Conservation (phyloP, 2,888 invertebrate species). For the Galerucella calmariensis region DNA sequence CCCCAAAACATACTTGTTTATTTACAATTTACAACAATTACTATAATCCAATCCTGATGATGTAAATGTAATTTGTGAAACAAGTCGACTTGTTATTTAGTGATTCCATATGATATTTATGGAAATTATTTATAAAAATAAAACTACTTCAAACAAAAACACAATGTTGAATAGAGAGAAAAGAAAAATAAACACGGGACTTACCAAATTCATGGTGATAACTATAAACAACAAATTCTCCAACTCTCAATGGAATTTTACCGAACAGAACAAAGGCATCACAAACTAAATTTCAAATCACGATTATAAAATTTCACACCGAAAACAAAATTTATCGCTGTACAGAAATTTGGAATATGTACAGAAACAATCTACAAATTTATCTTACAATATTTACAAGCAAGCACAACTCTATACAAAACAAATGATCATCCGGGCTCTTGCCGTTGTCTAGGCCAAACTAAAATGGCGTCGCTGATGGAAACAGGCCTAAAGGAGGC, state of each 20-base stretch:
- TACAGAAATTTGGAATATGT: slow-evolving; percentile 13
- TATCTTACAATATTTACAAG: slow-evolving; percentile 39
- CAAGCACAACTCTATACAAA: background rate
- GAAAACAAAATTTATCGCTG: slow-evolving; percentile 10
- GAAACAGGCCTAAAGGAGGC: background rate
- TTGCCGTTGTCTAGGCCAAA: slow-evolving; percentile 10
- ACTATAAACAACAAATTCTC: too few relatives aligned
- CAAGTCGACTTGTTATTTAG: too few relatives aligned
- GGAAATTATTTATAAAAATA: too few relatives aligned
- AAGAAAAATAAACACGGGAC: too few relatives aligned
- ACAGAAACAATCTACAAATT: slow-evolving; percentile 29
- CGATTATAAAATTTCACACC: background rate
- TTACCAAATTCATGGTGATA: too few relatives aligned
- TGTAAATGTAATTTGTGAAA: too few relatives aligned
- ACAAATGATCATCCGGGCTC: background rate
- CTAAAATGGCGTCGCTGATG: slow-evolving; percentile 17
- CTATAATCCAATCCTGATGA: too few relatives aligned
- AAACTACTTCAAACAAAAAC: too few relatives aligned
- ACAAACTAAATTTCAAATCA: background rate
- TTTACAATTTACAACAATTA: too few relatives aligned
- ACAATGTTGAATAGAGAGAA: too few relatives aligned
- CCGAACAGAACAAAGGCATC: background rate
- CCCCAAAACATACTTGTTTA: too few relatives aligned
- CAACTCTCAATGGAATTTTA: slow-evolving; percentile 6
- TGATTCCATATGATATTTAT: too few relatives aligned